Conservation (phyloP, 2,888 invertebrate species). For the Tetragnatha montana region DNA sequence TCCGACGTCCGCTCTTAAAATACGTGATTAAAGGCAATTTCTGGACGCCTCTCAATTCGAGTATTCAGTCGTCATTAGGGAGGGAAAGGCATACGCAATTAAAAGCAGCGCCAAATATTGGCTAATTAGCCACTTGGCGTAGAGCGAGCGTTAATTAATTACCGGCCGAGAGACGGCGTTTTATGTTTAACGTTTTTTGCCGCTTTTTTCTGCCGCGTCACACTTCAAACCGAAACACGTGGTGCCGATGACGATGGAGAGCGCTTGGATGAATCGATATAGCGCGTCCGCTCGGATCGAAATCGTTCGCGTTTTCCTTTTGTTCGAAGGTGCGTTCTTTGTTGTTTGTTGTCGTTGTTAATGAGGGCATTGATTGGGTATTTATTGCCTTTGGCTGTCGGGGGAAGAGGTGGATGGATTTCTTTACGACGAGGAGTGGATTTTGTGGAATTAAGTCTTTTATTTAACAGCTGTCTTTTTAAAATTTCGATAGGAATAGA, state of each 20-base stretch:
- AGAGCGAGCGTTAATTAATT: slow-evolving; percentile 58
- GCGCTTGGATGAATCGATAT: slow-evolving; percentile 23
- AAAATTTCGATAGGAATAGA: neutral
- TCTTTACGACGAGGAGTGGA: neutral
- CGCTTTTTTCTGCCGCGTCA: neutral
- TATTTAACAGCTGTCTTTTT: neutral
- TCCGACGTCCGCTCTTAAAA: slow-evolving; percentile 30
- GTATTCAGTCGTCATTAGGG: slow-evolving; percentile 53
- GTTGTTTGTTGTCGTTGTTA: neutral
- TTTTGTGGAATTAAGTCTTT: neutral
- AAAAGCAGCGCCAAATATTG: slow-evolving; percentile 62
- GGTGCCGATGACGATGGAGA: slow-evolving; percentile 43
- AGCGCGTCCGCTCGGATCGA: neutral
- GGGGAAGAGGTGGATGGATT: neutral
- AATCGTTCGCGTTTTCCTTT: slow-evolving; percentile 6
- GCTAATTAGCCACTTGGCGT: slow-evolving; percentile 62
- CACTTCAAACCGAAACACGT: slow-evolving; percentile 41
- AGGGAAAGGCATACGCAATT: slow-evolving; percentile 20
- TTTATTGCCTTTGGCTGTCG: neutral
- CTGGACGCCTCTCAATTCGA: slow-evolving; percentile 16
- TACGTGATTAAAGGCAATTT: slow-evolving; percentile 57
- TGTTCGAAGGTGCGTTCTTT: neutral
- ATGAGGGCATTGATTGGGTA: neutral
- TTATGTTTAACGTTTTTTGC: neutral
- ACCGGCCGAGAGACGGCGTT: slow-evolving; percentile 3